Conservation (phyloP, 2,888 invertebrate genomes). For the Epicampocera succincta region DNA sequence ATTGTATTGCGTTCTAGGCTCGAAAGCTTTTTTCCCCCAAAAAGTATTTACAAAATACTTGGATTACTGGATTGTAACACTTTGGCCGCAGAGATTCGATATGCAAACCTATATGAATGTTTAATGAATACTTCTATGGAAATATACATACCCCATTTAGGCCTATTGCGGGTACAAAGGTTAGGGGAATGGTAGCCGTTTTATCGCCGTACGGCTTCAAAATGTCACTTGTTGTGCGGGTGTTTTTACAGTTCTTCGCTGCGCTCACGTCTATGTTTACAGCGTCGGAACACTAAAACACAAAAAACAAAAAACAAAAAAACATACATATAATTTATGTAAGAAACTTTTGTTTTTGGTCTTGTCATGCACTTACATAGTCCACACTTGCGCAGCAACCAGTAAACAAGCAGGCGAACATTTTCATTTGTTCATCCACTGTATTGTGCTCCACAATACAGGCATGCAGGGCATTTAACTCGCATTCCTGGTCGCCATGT, state of each 20-base stretch:
- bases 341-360: slow-evolving; percentile 3
- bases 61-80: too few species aligned
- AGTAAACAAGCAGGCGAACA: slow-evolving; percentile 78
- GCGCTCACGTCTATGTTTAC: slow-evolving; percentile 73
- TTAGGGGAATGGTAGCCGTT: slow-evolving; percentile 75
- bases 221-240: slow-evolving; percentile 75
- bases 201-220: slow-evolving; percentile 76
- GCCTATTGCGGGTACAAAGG: slow-evolving; percentile 79
- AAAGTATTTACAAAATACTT: too few species aligned
- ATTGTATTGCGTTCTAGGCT: too few species aligned
- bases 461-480: slow-evolving; percentile 79
- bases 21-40: too few species aligned
- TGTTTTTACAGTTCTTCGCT: slow-evolving; percentile 74
- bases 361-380: slow-evolving; percentile 60
- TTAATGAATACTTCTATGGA: too few species aligned
- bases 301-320: too few species aligned
- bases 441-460: slow-evolving; percentile 78
- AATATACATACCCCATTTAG: slow-evolving; percentile 77
- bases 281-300: slow-evolving; percentile 72
- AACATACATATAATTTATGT: not conserved
- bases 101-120: too few species aligned
- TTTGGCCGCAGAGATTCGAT: too few species aligned
- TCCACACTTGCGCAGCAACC: slow-evolving; percentile 72
- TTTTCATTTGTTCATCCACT: slow-evolving; percentile 72
- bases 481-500: slow-evolving; percentile 78